Percentiles rank a stretch among this genome's conserved stretches.
These are phyloP conservation scores for Nezara viridula DNA, from an alignment of 2,888 invertebrate genomes.

Conservation along the genomic window DNA sequence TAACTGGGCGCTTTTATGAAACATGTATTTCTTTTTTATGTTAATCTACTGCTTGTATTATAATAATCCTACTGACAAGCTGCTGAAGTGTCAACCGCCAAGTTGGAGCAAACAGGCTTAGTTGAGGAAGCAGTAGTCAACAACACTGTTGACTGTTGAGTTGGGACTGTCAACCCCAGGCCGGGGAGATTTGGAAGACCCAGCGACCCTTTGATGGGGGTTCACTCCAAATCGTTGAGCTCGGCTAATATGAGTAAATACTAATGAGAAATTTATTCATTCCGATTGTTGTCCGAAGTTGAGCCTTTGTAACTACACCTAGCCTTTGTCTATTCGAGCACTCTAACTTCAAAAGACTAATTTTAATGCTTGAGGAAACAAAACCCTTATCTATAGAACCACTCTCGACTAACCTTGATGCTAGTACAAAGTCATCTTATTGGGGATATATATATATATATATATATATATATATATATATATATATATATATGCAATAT, in stretches of 20 bases:
- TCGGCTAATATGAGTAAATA: background rate
- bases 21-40: too few species aligned
- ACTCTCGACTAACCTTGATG: background rate
- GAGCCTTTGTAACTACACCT: background rate
- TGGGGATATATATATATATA: background rate
- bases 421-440: background rate
- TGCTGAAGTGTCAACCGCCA: background rate
- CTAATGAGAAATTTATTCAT: slow-evolving; percentile 35
- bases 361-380: slow-evolving; percentile 32
- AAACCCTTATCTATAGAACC: background rate
- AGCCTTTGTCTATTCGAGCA: slow-evolving; percentile 8
- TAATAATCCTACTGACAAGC: background rate
- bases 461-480: too few species aligned
- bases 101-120: background rate
- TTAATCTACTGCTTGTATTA: too few species aligned
- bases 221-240: background rate
- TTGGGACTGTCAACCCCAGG: background rate
- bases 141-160: too few species aligned
- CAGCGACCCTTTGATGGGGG: background rate
- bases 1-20: too few species aligned
- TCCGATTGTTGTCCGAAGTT: background rate
- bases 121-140: background rate
- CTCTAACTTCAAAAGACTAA: slow-evolving; percentile 22
- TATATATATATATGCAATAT: too few species aligned
- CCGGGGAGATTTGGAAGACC: background rate